Base-by-base conservation (phyloP, 2,888 invertebrate genomes). In the Clusia tigrina region DNA sequence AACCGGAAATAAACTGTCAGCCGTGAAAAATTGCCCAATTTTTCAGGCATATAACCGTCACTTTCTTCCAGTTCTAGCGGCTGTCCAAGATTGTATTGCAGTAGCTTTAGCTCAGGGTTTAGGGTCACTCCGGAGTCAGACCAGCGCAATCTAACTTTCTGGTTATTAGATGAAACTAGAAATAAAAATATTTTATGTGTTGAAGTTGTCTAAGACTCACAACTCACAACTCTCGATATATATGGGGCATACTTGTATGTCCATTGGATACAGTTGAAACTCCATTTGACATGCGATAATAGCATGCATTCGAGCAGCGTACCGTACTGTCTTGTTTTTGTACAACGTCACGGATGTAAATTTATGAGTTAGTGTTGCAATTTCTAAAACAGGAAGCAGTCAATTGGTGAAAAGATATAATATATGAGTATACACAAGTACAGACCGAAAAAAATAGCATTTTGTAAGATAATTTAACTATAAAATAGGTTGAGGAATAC, bases 281-380 rank as follows among this genome's bases (percentile, higher is more conserved):
- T 93, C 92, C 92, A 94, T 93, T 84, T 92, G 92, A 80, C 93
- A 94, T 64, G 92, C 93, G 59, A 93, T 90, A 71, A 92, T 92
- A 0, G 92, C 92, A 78, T 93, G 92, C 91, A 94, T 91, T 68
- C 93, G 85, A 0, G 92, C 92, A 2, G 92, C 89, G 80, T 91
- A 93, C 63, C 89, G 86, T 24, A 93, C 91, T 0, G 93, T 93
- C 83, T 90, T 92, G 78, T 93, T 93, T 71, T 90, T 87, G 77
- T 89, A 93, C 66, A 94, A 83, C 22, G 91, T 92, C 58, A 93
- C 92, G 20, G 91, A 91, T 2, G 92, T 91, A 79, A 92, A 92
- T 81, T 91, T 91, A 81, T 91, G 91, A 23, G 91, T 92, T 67
- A 93, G 82, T 66, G 90, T 89, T 12, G 92, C 92, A 71, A 93